A percentile compares a stretch with the other conserved stretches of the same genome.
phyloP scores from a whole-genome alignment of 2,113 vertebrate species.

The Cryptomyrus ogoouensis region DNA sequence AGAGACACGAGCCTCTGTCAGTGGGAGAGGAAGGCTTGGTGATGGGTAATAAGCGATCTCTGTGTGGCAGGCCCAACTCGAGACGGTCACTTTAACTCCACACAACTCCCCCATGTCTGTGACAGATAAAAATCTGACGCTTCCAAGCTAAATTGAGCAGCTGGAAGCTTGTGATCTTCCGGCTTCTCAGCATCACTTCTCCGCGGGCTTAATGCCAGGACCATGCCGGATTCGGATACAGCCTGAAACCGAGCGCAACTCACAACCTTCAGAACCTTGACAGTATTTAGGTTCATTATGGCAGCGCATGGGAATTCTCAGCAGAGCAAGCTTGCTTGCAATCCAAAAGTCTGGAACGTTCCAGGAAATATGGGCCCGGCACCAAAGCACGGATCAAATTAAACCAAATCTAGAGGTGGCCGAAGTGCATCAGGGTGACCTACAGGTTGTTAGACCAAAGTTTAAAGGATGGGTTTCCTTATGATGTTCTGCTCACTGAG shows the following conservation, averaged over 20 bases:
- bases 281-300: background rate
- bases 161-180: conserved; percentile 5
- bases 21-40: background rate
- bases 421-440: background rate
- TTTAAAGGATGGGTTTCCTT: background rate
- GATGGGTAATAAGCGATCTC: conserved; percentile 8
- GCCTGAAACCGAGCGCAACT: background rate
- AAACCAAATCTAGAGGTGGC: background rate
- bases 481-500: background rate
- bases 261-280: background rate
- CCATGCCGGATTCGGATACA: background rate
- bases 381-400: background rate
- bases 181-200: background rate
- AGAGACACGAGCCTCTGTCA: background rate
- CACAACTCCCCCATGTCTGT: conserved; percentile 18
- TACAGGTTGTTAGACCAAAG: background rate
- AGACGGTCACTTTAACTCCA: conserved; percentile 2
- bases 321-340: background rate
- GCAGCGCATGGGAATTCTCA: background rate
- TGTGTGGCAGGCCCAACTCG: background rate
- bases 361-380: background rate
- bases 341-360: background rate
- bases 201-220: background rate
- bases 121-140: conserved; percentile 9
- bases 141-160: background rate